Evolutionary conservation across 2,797 vertebrate species (phyloP).

Genomic region (Pseudomugil gertrudae): DNA sequence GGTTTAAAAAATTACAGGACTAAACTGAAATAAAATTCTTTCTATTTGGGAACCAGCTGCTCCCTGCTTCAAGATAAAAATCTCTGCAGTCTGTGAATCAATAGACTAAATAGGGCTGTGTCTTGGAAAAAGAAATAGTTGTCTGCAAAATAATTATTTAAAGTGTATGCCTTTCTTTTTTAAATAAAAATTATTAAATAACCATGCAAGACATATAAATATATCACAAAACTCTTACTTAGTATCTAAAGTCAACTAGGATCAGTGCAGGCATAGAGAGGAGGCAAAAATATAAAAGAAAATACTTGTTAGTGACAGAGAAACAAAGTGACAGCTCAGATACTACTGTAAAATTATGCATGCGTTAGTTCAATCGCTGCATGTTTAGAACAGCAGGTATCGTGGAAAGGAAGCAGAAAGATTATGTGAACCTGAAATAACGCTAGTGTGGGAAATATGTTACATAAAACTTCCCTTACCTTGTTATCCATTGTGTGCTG

Average conservation of each 20-base stretch:
- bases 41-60: slow-evolving; percentile 11
- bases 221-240: slow-evolving; percentile 72
- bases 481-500: slow-evolving; percentile 63
- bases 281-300: slow-evolving; percentile 46
- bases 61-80: slow-evolving; percentile 6
- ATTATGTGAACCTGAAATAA: slow-evolving; percentile 15
- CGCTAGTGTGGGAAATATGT: slow-evolving; percentile 2
- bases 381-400: slow-evolving; percentile 1
- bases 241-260: slow-evolving; percentile 70
- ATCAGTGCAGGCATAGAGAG: slow-evolving; percentile 58
- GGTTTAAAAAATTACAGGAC: not conserved
- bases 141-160: slow-evolving; percentile 23
- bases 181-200: not conserved
- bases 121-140: slow-evolving; percentile 18
- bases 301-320: slow-evolving; percentile 50
- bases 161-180: slow-evolving; percentile 39
- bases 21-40: slow-evolving; percentile 1
- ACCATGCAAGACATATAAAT: slow-evolving; percentile 62
- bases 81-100: not conserved
- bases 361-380: slow-evolving; percentile 8
- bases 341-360: slow-evolving; percentile 18
- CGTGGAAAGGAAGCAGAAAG: slow-evolving; percentile 21
- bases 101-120: not conserved
- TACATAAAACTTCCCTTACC: slow-evolving; percentile 48
- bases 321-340: slow-evolving; percentile 14